These are phyloP conservation scores for Styela clava DNA, from an alignment of 23 tunicate genomes.

Conservation along the genomic window DNA sequence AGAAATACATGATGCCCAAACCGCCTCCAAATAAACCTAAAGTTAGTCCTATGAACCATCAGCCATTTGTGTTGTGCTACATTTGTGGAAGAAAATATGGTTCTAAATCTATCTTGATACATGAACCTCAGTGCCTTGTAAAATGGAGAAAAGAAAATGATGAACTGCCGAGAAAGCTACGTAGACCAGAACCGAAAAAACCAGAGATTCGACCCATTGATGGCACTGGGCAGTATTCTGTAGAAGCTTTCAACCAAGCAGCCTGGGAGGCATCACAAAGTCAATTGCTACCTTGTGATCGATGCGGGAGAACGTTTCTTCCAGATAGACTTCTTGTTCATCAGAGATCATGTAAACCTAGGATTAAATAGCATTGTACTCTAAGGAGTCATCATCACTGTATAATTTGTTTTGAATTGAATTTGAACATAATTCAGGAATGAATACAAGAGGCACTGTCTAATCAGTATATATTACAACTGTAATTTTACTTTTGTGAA, in stretches of 20 bases:
- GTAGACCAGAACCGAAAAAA: conserved; percentile 84
- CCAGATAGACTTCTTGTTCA: conserved; percentile 86
- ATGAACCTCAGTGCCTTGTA: conserved; percentile 84
- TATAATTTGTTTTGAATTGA: no score
- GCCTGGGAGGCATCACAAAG: conserved; percentile 86
- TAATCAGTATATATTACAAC: no score
- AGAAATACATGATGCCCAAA: not conserved
- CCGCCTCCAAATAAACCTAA: not conserved
- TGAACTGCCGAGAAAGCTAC: conserved; percentile 47
- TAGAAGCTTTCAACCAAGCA: conserved; percentile 79
- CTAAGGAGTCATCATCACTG: no score
- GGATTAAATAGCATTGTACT: not conserved
- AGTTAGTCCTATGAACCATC: conserved; percentile 8
- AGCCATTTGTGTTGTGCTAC: conserved; percentile 79
- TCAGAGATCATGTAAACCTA: conserved; percentile 76
- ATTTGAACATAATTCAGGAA: no score
- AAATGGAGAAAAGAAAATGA: conserved; percentile 75
- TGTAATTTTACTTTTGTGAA: no score
- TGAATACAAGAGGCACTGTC: no score
- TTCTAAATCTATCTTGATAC: conserved; percentile 63
- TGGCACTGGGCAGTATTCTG: conserved; percentile 64
- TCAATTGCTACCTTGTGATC: conserved; percentile 79
- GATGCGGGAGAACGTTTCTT: conserved; percentile 85
- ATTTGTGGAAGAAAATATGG: conserved; percentile 94
- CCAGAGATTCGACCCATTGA: conserved; percentile 59